Base-by-base conservation (phyloP, 1,140 invertebrate genomes). In the Laodelphax striatellus region DNA sequence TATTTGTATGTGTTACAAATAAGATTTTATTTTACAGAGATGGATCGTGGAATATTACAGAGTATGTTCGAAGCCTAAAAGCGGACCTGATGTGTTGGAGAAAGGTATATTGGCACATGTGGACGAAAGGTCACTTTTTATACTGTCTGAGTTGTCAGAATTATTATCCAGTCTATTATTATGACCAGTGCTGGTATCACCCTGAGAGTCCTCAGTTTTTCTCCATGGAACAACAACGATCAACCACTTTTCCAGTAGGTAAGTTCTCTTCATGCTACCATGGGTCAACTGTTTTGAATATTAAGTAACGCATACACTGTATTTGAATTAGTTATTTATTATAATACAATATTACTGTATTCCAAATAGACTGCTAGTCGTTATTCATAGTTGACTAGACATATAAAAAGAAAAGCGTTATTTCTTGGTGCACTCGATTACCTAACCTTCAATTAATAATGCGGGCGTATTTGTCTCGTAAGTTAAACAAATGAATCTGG, bases 101-200 rank as follows among this genome's bases (percentile, higher is more conserved):
- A 0, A 87, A 86, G 69, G 90, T 94, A 0, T 96, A 95, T 73
- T 97, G 93, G 93, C 80, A 87, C 55, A 72, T 96, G 11, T 96
- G 92, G 92, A 89, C 88, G 0, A 83, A 90, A 67, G 85, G 86
- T 62, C 89, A 93, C 72, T 91, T 87, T 72, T 71, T 92, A 9
- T 82, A 80, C 56, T 93, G 90, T 66, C 79, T 78, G 34, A 79
- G 80, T 0, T 93, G 90, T 66, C 82, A 86, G 64, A 79, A 76
- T 17, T 83, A 84, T 68, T 92, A 91, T 69, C 83, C 88, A 0
- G 80, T 82, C 0, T 81, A 83, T 68, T 85, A 89, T 70, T 75
- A 76, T 60, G 59, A 59, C 31, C 66, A 61, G 34, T 93, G 90
- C 65, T 79, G 81, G 34, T 87, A 84, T 71, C 90, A 92, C 73